Evolutionary conservation across 2,797 vertebrate species (phyloP).

Genomic region (Sebastes taczanowskii): DNA sequence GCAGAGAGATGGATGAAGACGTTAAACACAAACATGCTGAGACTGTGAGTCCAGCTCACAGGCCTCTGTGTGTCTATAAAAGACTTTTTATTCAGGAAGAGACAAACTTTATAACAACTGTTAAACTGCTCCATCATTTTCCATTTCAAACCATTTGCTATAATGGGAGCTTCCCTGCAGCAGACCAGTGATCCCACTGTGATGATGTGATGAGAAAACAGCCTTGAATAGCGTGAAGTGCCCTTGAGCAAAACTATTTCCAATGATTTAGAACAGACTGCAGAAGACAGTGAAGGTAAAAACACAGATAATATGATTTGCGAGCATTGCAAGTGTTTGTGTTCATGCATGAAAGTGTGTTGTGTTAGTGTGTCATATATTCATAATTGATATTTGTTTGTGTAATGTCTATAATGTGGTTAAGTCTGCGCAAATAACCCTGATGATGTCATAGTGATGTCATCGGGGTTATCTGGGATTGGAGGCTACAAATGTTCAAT

Average conservation of each 20-base stretch:
- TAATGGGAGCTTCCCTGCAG: neutral
- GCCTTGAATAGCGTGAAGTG: too few species aligned
- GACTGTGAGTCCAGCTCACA: neutral
- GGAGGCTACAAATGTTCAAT: too few species aligned
- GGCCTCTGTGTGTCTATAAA: constrained; percentile 2
- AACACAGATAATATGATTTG: too few species aligned
- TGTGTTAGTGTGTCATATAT: too few species aligned
- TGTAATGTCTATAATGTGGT: too few species aligned
- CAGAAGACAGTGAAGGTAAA: too few species aligned
- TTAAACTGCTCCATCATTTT: neutral
- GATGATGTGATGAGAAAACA: neutral
- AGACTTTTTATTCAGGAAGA: constrained; percentile 9
- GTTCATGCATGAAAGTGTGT: too few species aligned
- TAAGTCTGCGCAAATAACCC: too few species aligned
- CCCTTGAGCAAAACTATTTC: neutral
- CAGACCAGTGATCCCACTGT: neutral
- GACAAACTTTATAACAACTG: constrained; percentile 3
- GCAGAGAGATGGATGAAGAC: neutral
- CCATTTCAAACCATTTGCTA: neutral
- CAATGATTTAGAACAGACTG: neutral
- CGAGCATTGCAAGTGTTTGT: too few species aligned
- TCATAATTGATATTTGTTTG: too few species aligned
- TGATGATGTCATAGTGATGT: too few species aligned
- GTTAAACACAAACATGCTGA: neutral
- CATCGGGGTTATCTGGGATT: too few species aligned